Conservation (phyloP, 2,113 vertebrate species). For the Mungos mungo region DNA sequence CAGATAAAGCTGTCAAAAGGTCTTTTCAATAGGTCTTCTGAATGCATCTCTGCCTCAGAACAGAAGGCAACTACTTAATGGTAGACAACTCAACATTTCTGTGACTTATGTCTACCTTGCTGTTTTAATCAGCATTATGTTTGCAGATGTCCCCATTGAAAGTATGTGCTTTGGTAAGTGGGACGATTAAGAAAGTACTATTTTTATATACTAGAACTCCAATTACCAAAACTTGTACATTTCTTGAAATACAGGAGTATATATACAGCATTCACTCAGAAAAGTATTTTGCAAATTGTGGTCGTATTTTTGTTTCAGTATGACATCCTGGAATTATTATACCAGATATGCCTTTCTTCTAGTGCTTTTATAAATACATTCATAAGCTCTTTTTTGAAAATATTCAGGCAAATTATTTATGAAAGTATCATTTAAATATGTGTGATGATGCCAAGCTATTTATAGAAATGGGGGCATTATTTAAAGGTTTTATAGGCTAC, state of each 20-base stretch:
- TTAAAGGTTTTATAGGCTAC: not conserved
- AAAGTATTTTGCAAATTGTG: not conserved
- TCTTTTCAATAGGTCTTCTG: not conserved
- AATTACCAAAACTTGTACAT: slow-evolving; percentile 64
- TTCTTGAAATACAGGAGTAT: not conserved
- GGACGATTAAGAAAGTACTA: not conserved
- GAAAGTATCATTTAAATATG: not conserved
- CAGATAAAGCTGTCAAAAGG: not conserved
- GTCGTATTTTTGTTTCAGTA: not conserved
- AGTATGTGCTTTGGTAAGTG: not conserved
- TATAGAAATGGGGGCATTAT: not conserved
- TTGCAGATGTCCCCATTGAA: not conserved
- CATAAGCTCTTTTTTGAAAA: not conserved
- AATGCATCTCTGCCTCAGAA: too few relatives aligned
- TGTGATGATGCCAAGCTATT: not conserved
- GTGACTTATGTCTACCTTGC: not conserved
- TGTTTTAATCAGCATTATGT: slow-evolving; percentile 19
- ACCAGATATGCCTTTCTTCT: not conserved
- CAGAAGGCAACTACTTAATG: not conserved
- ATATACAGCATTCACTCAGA: not conserved
- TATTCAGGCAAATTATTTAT: not conserved
- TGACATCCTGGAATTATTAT: not conserved
- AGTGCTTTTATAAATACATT: not conserved
- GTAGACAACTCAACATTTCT: not conserved
- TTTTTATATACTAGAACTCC: slow-evolving; percentile 49